Base-by-base conservation (phyloP, 2,797 vertebrate genomes). In the Brachymystax lenok region DNA sequence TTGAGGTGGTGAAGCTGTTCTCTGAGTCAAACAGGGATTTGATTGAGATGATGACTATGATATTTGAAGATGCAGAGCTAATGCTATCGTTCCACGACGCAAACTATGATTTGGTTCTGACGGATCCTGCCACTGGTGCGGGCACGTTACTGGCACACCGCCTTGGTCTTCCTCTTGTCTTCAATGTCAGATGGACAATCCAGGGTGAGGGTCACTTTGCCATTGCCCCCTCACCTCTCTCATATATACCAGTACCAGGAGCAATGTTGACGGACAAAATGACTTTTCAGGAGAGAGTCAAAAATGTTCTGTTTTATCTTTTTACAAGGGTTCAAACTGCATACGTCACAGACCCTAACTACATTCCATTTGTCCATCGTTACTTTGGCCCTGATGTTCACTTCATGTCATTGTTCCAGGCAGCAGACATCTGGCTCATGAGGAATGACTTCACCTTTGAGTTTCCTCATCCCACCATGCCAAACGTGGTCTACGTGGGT, bases 71-170 rank as follows among this genome's bases (percentile, higher is more conserved):
- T 35, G 10, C 21, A 0, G 16, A 82, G 67, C 10, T 90, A 28
- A 89, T 92, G 90, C 78, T 85, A 72, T 80, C 71, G 17, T 61
- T 92, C 0, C 73, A 0, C 0, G 82, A 91, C 16, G 81, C 84
- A 10, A 82, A 88, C n/a, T 92, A 88, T 28, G 88, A 92, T 70
- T 2, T 92, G 76, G 24, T 92, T 35, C 78, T 92, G 19, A 79
- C 77, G 1, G 77, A 82, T 21, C 80, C 69, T 27, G 21, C 4
- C 12, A 27, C 50, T 16, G 69, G n/a, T 46, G 69, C 66, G 27
- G 75, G 75, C 54, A 17, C 35, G 4, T 19, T 76, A 3, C 6
- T 76, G 33, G 75, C 75, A 28, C 75, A 46, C 54, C 27, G 17
- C 67, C 67, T 69, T 13, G 30, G 30, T n/a, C 67, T 69, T 14